Base-by-base conservation (phyloP, 2,113 vertebrate genomes). In the Erpornis zantholeuca region DNA sequence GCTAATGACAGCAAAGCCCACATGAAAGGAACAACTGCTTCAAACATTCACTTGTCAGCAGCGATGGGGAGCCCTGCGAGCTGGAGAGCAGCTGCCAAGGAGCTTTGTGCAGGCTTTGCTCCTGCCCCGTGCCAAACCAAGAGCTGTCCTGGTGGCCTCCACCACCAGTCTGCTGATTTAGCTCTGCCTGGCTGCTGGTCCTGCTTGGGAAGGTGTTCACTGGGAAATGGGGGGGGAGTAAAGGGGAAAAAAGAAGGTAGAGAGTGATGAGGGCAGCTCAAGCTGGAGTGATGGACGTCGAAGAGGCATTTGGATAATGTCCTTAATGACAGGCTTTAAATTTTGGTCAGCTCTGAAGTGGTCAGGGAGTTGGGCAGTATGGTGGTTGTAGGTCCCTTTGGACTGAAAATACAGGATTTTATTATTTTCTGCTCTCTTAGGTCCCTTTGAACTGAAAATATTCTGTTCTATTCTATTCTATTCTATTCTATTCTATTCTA, bases 1-100 rank as follows among this genome's bases (percentile, higher is more conserved):
- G 94, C 90, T 96, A 95, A 96, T 88, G 90, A 78, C 94, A 93
- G 96, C 66, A 95, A 87, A 90, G 93, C 94, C 79, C 92, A 82
- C 96, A 97, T 94, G 59, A 96, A 96, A 96, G 96, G 44, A 91
- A 44, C 83, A 88, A 93, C 68, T 54, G 82, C 95, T 97, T 93
- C 95, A 96, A 70, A 97, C 82, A 92, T 84, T 68, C 76, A 75
- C 91, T 92, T 94, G 82, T 95, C 84, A 61, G 66, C 78, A 78
- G 93, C 2, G 1, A 50, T 61, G 45, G 84, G 81, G 77, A 77
- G 63, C 82, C 2, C 5, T 70, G 88, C 33, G 91, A 95, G 87
- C 73, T 0, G 73, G 35, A 0, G 9, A 81, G 82, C 92, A 86
- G 90, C 92, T 95, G 90, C 77, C 0, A 4, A 57, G 92, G 59